These are phyloP conservation scores for Anthopleura sola DNA, from an alignment of 64 coral and sea anemone genomes.

Conservation along the genomic window DNA sequence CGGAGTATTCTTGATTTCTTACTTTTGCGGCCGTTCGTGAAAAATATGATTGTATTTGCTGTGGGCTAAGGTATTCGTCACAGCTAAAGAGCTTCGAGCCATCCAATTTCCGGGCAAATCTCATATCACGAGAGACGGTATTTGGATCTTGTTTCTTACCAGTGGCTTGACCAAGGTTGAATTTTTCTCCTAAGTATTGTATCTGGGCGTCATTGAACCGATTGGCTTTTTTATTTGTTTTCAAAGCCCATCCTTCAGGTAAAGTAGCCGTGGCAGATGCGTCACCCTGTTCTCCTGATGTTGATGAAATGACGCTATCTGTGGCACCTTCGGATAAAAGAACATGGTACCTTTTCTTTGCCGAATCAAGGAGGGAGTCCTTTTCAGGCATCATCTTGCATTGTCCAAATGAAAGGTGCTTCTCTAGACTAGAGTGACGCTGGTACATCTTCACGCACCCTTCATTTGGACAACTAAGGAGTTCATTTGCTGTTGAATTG, in stretches of 20 bases:
- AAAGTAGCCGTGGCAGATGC: neutral
- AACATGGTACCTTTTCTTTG: constrained; percentile 26
- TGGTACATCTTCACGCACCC: neutral
- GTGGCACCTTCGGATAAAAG: neutral
- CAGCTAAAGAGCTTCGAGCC: neutral
- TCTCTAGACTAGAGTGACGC: neutral
- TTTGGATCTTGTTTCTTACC: constrained; percentile 51
- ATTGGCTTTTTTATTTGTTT: constrained; percentile 3
- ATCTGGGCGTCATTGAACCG: constrained; percentile 62
- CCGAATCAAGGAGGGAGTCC: constrained; percentile 37
- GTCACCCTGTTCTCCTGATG: neutral
- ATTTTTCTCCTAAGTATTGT: constrained; percentile 63
- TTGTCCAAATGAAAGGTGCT: neutral
- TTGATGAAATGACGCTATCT: neutral
- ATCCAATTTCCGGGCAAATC: constrained; percentile 7
- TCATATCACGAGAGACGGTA: constrained; percentile 61
- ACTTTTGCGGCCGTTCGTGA: constrained; percentile 5
- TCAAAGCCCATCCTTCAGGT: constrained; percentile 45
- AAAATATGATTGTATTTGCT: constrained; percentile 23
- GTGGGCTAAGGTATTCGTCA: constrained; percentile 24
- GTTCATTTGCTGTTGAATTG: too few relatives aligned
- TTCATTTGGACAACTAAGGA: neutral
- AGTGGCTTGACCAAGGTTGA: constrained; percentile 56
- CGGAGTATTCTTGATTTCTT: too few relatives aligned
- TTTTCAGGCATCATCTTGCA: neutral